Evolutionary conservation across 2,113 vertebrate species (phyloP), one percentile per base, ranked within the genome.

Genomic region (Ciconia stormi): DNA sequence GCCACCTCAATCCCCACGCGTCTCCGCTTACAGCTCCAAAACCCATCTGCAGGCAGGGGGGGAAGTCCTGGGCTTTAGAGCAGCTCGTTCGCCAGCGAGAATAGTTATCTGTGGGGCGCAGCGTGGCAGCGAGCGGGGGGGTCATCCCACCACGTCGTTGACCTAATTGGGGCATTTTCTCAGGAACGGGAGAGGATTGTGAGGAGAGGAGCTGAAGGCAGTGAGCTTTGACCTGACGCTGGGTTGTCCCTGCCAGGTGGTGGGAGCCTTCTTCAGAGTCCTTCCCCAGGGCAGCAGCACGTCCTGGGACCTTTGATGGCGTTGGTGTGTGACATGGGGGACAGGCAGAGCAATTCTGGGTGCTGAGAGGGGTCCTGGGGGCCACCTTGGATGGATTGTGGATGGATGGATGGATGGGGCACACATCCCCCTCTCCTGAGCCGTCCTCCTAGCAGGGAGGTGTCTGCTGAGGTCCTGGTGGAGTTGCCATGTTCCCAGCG

Each of bases 131-230:
- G 2, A 44, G 56, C 12, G 8, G 16, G 47, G 16, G 13, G 10
- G 7, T 36, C 16, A 3, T 19, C 46, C 70, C 32, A n/a, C n/a
- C 1, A 0, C 2, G 1, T 0, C 13, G 0, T 18, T 46, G 53
- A 18, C 21, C 34, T 25, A 8, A 10, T 0, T 2, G 16, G 77
- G 82, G 8, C 10, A 3, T 46, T 87, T 82, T 34, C 5, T 3
- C 2, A 14, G 84, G 53, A 20, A 50, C 2, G 14, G n/a, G 65
- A 63, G 15, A 13, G 47, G 42, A 29, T 5, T 1, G 2, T 7
- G 23, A 72, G 30, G 42, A 84, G n/a, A 59, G 46, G 42, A 69
- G 81, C 40, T 91, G 73, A 21, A n/a, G 38, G 49, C 29, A 15
- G 21, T 2, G 17, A 26, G 55, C 49, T 80, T 16, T 66, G 46